These are phyloP conservation scores for Hydrocynus forskahlii DNA, from an alignment of 2,797 vertebrate genomes.

Conservation along the genomic window DNA sequence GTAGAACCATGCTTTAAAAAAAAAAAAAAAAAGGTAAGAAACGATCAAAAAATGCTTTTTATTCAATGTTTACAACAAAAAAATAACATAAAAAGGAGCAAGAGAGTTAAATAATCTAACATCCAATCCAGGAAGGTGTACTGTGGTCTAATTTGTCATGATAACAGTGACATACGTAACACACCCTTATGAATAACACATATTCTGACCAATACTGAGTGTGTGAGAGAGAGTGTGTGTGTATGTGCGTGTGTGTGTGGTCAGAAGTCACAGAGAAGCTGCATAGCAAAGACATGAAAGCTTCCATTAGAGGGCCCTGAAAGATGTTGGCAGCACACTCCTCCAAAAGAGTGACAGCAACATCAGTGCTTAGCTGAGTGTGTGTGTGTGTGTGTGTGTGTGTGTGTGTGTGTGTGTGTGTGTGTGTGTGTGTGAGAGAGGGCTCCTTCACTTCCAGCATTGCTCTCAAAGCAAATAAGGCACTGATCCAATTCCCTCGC, in stretches of 20 bases:
- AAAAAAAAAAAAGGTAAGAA: too few relatives aligned
- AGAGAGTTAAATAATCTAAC: too few relatives aligned
- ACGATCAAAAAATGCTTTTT: too few relatives aligned
- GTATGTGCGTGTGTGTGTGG: neutral
- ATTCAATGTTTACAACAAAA: too few relatives aligned
- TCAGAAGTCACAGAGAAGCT: neutral
- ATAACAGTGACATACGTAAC: neutral
- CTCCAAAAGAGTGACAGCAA: slow-evolving; percentile 20
- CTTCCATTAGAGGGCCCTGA: slow-evolving; percentile 8
- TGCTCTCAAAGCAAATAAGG: slow-evolving; percentile 25
- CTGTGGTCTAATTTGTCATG: neutral
- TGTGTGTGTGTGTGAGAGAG: slow-evolving; percentile 4
- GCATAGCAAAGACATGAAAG: slow-evolving; percentile 21
- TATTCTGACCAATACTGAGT: neutral
- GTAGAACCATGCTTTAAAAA: too few relatives aligned
- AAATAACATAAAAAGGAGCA: too few relatives aligned
- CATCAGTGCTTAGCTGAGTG: neutral
- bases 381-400: neutral
- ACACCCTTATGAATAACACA: neutral
- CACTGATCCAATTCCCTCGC: slow-evolving; percentile 29
- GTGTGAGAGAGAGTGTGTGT: neutral
- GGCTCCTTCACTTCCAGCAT: neutral
- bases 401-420: neutral
- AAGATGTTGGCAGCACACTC: slow-evolving; percentile 15
- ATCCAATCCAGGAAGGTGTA: neutral